Conservation (phyloP, 2,113 vertebrate species). For the Sus scrofa region DNA sequence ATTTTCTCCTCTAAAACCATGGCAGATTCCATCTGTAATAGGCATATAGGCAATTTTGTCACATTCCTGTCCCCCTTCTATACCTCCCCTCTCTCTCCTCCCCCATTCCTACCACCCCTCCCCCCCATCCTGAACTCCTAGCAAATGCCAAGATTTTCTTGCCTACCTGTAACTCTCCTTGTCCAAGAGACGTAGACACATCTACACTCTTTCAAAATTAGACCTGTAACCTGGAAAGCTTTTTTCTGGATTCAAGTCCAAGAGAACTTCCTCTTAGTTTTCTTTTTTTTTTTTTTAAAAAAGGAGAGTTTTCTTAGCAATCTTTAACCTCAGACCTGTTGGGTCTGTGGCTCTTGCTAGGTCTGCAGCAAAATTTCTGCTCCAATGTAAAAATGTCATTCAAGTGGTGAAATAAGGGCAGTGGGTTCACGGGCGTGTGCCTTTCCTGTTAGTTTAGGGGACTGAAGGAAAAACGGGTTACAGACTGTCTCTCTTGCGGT, state of each 20-base stretch:
- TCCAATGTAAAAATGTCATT: not conserved
- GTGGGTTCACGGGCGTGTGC: not conserved
- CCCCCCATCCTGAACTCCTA: not conserved
- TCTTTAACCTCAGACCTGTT: not conserved
- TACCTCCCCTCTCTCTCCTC: not conserved
- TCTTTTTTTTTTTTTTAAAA: too few species aligned
- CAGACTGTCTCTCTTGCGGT: not conserved
- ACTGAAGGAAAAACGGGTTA: not conserved
- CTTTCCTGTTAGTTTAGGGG: not conserved
- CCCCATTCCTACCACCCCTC: not conserved
- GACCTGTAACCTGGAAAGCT: not conserved
- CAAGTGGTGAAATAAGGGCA: not conserved
- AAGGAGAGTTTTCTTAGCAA: not conserved
- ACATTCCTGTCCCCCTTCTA: not conserved
- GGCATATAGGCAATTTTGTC: not conserved
- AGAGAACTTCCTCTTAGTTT: not conserved
- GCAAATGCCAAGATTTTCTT: not conserved
- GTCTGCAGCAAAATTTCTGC: not conserved
- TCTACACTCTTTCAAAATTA: not conserved
- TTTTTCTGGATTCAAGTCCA: not conserved
- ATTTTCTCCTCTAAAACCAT: not conserved
- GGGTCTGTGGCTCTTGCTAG: not conserved
- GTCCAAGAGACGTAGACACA: not conserved
- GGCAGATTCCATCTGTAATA: not conserved
- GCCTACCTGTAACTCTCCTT: not conserved